Conservation (phyloP, 2,888 invertebrate species). For the Heliconius sara region DNA sequence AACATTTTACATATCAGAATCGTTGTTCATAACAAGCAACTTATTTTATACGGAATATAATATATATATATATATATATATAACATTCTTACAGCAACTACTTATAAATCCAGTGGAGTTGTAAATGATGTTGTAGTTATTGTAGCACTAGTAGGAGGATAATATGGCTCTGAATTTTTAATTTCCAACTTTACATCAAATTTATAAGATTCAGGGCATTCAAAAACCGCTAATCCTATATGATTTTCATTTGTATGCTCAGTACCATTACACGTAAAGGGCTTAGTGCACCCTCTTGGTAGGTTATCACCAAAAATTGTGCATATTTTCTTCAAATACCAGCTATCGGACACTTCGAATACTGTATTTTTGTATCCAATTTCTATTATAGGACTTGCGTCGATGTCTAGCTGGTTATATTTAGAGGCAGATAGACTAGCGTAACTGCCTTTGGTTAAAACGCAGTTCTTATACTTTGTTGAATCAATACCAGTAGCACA, state of each 20-base stretch:
- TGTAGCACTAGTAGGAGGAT: neutral
- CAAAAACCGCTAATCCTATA: constrained; percentile 37
- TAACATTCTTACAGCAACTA: neutral
- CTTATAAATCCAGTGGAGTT: neutral
- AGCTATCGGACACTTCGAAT: constrained; percentile 56
- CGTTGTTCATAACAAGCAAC: no score
- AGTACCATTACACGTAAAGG: constrained; percentile 52
- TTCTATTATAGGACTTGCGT: constrained; percentile 54
- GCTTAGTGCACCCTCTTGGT: constrained; percentile 60
- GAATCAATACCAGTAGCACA: constrained; percentile 56
- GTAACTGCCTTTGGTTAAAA: constrained; percentile 49
- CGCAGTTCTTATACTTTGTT: constrained; percentile 53
- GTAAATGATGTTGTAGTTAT: neutral
- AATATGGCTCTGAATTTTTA: neutral
- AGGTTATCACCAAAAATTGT: constrained; percentile 59
- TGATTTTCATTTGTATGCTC: constrained; percentile 25
- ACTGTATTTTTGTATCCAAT: constrained; percentile 54
- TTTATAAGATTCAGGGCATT: constrained; percentile 35
- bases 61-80: neutral
- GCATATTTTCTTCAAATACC: constrained; percentile 63
- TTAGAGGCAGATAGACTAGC: constrained; percentile 51
- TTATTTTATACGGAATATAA: neutral
- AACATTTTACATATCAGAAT: no score
- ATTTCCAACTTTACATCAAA: constrained; percentile 16
- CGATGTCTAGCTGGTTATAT: constrained; percentile 52